Evolutionary conservation across 1,140 invertebrate species (phyloP).

Genomic region (Octopus bimaculoides): DNA sequence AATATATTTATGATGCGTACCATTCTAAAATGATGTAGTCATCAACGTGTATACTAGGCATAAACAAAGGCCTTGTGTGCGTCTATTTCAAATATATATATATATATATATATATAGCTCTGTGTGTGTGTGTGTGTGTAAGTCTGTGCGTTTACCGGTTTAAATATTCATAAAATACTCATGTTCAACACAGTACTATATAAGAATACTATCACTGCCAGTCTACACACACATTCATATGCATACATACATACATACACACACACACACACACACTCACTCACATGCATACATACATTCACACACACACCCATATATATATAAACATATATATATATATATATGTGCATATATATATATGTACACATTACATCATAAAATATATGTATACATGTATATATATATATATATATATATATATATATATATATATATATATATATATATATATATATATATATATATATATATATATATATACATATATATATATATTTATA

Average conservation of each 20-base stretch:
- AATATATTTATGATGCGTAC: neutral
- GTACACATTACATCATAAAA: neutral
- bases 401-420: neutral
- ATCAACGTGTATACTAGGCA: neutral
- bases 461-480: neutral
- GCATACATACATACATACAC: neutral
- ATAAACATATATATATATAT: neutral
- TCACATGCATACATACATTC: neutral
- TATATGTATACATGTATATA: neutral
- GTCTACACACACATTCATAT: neutral
- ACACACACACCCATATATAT: neutral
- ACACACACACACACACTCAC: neutral
- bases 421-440: slow-evolving; percentile 2
- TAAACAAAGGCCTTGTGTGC: neutral
- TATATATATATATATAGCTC: neutral
- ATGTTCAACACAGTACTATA: no score
- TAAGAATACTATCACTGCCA: no score
- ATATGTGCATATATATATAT: neutral
- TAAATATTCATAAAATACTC: no score
- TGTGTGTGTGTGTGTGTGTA: neutral
- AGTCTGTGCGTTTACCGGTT: neutral
- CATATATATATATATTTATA: neutral
- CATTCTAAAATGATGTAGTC: neutral
- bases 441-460: slow-evolving; percentile 2
- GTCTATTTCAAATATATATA: neutral